Conservation (phyloP, 1,140 invertebrate species). For the Mizuhopecten yessoensis region DNA sequence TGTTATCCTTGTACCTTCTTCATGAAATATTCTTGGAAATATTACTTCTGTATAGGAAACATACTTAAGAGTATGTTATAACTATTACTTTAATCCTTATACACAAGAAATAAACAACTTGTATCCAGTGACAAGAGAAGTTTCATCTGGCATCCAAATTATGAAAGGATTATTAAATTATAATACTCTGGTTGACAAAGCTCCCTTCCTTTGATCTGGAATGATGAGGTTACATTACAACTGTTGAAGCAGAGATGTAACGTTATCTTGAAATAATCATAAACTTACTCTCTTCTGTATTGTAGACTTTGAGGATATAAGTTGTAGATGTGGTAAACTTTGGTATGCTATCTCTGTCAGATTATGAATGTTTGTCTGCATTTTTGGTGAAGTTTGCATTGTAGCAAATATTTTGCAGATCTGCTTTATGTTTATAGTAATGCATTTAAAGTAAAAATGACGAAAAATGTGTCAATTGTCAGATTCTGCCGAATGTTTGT, state of each 20-base stretch:
- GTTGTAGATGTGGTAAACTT: not conserved
- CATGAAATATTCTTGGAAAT: not conserved
- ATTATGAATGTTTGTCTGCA: not conserved
- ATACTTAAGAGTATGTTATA: no score
- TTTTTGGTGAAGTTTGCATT: not conserved
- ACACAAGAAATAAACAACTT: no score
- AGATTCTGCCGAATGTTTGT: not conserved
- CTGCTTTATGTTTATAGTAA: not conserved
- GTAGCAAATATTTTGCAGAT: not conserved
- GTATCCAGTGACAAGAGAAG: no score
- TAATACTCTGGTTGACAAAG: no score
- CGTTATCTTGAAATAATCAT: not conserved
- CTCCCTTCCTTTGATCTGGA: no score
- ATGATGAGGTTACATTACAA: no score
- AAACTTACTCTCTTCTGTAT: no score
- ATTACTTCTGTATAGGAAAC: no score
- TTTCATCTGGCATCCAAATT: no score
- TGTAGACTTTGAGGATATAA: no score
- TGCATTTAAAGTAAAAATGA: not conserved
- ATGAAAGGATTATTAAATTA: no score
- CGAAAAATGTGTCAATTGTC: not conserved
- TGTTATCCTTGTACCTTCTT: not conserved
- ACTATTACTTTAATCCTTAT: not conserved
- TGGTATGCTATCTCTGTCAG: not conserved
- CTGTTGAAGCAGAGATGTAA: not conserved